These are phyloP conservation scores for Plecturocebus donacophilus DNA, from an alignment of 2,113 vertebrate genomes.

Conservation along the genomic window DNA sequence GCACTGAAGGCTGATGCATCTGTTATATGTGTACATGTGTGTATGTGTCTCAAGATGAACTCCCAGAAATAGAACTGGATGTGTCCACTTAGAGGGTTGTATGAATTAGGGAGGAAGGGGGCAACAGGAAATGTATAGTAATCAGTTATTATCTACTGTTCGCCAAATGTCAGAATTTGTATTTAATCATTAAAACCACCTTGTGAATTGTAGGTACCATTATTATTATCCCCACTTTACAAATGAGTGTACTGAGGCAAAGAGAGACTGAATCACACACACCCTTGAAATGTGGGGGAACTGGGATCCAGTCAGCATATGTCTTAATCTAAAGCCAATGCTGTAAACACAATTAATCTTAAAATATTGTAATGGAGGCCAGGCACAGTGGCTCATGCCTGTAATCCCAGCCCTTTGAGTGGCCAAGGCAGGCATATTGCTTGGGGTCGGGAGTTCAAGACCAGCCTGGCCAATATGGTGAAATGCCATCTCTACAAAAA, in stretches of 20 bases:
- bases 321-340: conserved; percentile 5
- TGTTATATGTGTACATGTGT: background rate
- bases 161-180: conserved; percentile 22
- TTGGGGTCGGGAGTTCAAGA: too few relatives aligned
- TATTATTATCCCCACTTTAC: conserved; percentile 46
- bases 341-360: background rate
- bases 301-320: background rate
- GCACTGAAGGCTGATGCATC: background rate
- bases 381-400: too few relatives aligned
- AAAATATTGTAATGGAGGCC: background rate
- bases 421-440: too few relatives aligned
- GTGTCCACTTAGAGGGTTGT: background rate
- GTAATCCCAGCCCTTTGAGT: too few relatives aligned
- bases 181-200: conserved; percentile 9
- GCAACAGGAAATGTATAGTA: background rate
- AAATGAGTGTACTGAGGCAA: background rate
- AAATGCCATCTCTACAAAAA: too few relatives aligned
- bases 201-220: background rate
- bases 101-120: background rate
- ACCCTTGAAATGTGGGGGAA: background rate
- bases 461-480: too few relatives aligned
- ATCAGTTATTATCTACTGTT: background rate
- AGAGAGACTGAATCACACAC: background rate
- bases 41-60: background rate
- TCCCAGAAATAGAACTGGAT: background rate